Evolutionary conservation across 1,140 invertebrate species (phyloP).

Genomic region (Drosophila repletoides): DNA sequence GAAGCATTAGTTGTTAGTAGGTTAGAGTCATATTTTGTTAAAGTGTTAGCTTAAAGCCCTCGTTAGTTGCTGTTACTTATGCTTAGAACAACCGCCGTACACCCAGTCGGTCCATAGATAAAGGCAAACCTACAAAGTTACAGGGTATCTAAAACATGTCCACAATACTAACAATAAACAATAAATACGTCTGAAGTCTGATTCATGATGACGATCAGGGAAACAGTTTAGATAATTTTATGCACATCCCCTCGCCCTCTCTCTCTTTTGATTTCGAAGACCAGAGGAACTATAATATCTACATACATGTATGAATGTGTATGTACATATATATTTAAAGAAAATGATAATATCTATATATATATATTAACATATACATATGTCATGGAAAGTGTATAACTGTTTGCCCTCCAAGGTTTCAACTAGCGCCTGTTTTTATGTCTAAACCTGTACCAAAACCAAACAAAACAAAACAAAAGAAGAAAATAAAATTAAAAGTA

Average conservation of each 20-base stretch:
- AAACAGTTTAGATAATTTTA: conserved; percentile 12
- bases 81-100: neutral
- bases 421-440: conserved; percentile 75
- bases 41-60: conserved; percentile 59
- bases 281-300: neutral
- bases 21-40: conserved; percentile 45
- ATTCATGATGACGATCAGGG: conserved; percentile 10
- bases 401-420: conserved; percentile 77
- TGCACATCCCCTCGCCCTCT: neutral
- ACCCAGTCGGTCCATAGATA: conserved; percentile 6
- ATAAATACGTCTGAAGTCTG: conserved; percentile 36
- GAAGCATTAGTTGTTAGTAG: conserved; percentile 14
- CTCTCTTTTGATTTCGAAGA: conserved; percentile 6
- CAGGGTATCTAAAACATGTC: conserved; percentile 59
- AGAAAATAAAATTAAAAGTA: too few species aligned
- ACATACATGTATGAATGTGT: neutral
- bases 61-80: conserved; percentile 28
- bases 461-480: conserved; percentile 11
- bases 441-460: conserved; percentile 64
- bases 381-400: conserved; percentile 49
- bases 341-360: conserved; percentile 14
- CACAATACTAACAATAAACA: conserved; percentile 17
- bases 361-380: neutral
- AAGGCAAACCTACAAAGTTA: conserved; percentile 41
- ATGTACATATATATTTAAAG: conserved; percentile 12